These are phyloP conservation scores for Pollenia labialis DNA, from an alignment of 2,888 invertebrate species.

Conservation along the genomic window DNA sequence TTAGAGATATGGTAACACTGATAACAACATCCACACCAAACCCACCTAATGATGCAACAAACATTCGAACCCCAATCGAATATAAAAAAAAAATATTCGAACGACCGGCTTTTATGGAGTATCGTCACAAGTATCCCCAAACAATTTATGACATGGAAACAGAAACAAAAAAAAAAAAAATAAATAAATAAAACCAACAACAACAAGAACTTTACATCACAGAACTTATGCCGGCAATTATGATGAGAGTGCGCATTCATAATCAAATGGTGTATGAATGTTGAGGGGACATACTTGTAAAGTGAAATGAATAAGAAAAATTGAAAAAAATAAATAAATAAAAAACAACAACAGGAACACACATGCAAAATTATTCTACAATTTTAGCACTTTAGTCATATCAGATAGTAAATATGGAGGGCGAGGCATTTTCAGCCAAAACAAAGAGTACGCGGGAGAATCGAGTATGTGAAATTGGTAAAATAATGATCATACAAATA, in stretches of 20 bases:
- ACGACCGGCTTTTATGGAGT: slow-evolving; percentile 59
- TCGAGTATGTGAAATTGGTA: slow-evolving; percentile 43
- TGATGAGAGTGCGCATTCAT: slow-evolving; percentile 73
- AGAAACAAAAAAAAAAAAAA: slow-evolving; percentile 2
- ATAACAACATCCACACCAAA: slow-evolving; percentile 51
- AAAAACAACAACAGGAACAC: slow-evolving; percentile 22
- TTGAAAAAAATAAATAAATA: not conserved
- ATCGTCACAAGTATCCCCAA: slow-evolving; percentile 45
- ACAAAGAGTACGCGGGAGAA: not conserved
- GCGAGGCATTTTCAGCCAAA: not conserved
- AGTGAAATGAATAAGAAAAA: slow-evolving; percentile 46
- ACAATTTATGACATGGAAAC: slow-evolving; percentile 26
- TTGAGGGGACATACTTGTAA: slow-evolving; percentile 54
- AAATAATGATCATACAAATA: slow-evolving; percentile 53
- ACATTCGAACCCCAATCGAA: slow-evolving; percentile 10
- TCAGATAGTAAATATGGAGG: slow-evolving; percentile 1
- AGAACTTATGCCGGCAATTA: slow-evolving; percentile 75
- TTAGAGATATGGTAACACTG: too few relatives aligned
- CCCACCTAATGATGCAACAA: slow-evolving; percentile 39
- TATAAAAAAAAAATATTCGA: slow-evolving; percentile 59
- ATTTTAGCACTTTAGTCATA: slow-evolving; percentile 71
- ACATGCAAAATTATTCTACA: slow-evolving; percentile 61
- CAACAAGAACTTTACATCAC: slow-evolving; percentile 69
- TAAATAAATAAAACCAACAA: too few relatives aligned
- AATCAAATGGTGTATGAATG: slow-evolving; percentile 70